A percentile compares a stretch with the other conserved stretches of the same genome.
phyloP scores from a whole-genome alignment of 2,888 invertebrate species.

The Nasonia oneida region DNA sequence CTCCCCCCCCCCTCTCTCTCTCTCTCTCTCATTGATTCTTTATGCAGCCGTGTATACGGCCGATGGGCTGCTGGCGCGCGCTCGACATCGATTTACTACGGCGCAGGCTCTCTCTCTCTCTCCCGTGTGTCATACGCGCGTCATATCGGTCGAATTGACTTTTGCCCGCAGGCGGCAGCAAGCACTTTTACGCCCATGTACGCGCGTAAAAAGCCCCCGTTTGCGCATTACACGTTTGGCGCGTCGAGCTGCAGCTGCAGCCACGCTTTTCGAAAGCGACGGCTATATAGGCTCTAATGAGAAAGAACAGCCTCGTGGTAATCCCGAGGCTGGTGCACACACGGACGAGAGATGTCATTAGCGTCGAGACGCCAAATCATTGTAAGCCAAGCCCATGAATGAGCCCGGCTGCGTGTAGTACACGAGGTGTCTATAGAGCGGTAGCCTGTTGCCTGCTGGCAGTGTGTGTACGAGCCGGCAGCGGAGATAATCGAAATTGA shows the following conservation, averaged over 20 bases:
- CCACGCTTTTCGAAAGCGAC: not conserved
- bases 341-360: not conserved
- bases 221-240: not conserved
- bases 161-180: not conserved
- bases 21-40: slow-evolving; percentile 13
- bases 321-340: too few relatives aligned
- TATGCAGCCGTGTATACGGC: slow-evolving; percentile 8
- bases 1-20: slow-evolving; percentile 42
- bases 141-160: slow-evolving; percentile 31
- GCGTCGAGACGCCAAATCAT: slow-evolving; percentile 4
- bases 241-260: not conserved
- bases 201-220: slow-evolving; percentile 9
- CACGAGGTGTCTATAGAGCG: not conserved
- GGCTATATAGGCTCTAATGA: too few relatives aligned
- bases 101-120: too few relatives aligned
- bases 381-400: not conserved
- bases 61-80: not conserved
- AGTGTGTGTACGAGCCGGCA: not conserved
- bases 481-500: slow-evolving; percentile 56
- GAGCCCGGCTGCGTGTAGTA: not conserved
- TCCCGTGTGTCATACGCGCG: not conserved
- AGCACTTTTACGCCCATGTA: slow-evolving; percentile 41
- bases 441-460: not conserved
- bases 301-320: too few relatives aligned
- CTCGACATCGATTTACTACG: slow-evolving; percentile 32